Base-by-base conservation (phyloP, 2,113 vertebrate species). In the Prunella himalayana region DNA sequence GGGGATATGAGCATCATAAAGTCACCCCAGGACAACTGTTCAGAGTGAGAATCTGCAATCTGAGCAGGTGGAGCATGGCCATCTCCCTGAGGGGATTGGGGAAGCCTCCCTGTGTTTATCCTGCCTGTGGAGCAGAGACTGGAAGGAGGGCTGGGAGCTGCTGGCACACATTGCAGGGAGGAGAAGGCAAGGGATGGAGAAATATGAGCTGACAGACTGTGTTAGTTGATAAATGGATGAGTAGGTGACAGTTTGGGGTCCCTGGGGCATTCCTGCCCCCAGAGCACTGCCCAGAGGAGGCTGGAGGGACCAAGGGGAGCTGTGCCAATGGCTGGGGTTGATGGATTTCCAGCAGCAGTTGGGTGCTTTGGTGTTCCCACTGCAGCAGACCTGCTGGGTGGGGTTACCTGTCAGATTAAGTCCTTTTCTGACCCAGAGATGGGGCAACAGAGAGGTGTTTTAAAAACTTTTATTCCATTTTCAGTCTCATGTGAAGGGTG, bases 261-360 rank as follows among this genome's bases (percentile, higher is more conserved):
- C 21, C 5, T 33, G 61, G 56, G 31, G 23, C 33, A 6, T 21
- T 71, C 35, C 71, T 53, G 37, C 11, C 44, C 53, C 31, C 28
- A 27, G 61, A 76, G 76, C 65, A 13, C 13, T 31, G 75, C 42
- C 68, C 28, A 27, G 42, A 49, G 49, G 11, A 47, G 68, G 41
- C 11, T 64, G 77, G 1, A 10, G 39, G 57, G 53, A 9, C 12
- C 3, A 15, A 24, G 13, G 44, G 7, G 44, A 64, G 44, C 53
- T 3, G 9, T 25, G 70, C 25, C 25, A 1, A 0, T 7, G 27
- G 0, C 28, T 6, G 22, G 24, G n/a, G 22, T 0, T 15, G n/a
- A 22, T 53, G 63, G 39, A 22, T 42, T 37, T 22, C 6, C 20
- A 51, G 31, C 75, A 79, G 61, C 20, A 14, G 15, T 3, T 22